phyloP scores from a whole-genome alignment of 1,140 invertebrate genomes.

The Drosophila tropicalis region DNA sequence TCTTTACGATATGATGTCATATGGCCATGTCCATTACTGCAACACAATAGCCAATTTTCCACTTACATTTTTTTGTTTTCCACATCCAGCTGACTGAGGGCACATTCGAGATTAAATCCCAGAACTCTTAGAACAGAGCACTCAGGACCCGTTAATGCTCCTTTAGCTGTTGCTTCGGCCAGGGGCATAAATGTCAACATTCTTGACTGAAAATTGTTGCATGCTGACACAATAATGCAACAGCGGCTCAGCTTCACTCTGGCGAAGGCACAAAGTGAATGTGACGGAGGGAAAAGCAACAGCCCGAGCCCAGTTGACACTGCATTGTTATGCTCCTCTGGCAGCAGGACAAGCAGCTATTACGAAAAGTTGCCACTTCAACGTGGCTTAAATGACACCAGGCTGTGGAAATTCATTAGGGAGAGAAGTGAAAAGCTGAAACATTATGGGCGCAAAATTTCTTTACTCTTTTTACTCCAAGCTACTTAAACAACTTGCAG shows the following conservation, averaged over 20 bases:
- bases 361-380: slow-evolving; percentile 20
- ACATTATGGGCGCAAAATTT: background rate
- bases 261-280: slow-evolving; percentile 49
- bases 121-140: slow-evolving; percentile 19
- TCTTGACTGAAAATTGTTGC: slow-evolving; percentile 72
- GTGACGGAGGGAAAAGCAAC: slow-evolving; percentile 34
- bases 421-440: too few species aligned
- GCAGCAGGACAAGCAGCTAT: slow-evolving; percentile 12
- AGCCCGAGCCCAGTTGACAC: slow-evolving; percentile 9
- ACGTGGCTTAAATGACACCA: slow-evolving; percentile 10
- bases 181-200: slow-evolving; percentile 74
- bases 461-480: background rate
- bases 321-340: slow-evolving; percentile 41
- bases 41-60: slow-evolving; percentile 74
- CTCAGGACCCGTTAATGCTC: slow-evolving; percentile 41
- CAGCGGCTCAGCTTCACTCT: slow-evolving; percentile 32
- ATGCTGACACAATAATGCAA: slow-evolving; percentile 69
- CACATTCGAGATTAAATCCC: slow-evolving; percentile 53
- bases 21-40: slow-evolving; percentile 54
- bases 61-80: slow-evolving; percentile 43
- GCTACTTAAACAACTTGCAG: background rate
- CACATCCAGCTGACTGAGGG: slow-evolving; percentile 39
- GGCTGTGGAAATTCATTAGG: background rate
- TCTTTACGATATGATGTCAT: slow-evolving; percentile 9
- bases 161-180: slow-evolving; percentile 32